phyloP scores from a whole-genome alignment of 2,888 invertebrate species.

The Trachelus stipa region DNA sequence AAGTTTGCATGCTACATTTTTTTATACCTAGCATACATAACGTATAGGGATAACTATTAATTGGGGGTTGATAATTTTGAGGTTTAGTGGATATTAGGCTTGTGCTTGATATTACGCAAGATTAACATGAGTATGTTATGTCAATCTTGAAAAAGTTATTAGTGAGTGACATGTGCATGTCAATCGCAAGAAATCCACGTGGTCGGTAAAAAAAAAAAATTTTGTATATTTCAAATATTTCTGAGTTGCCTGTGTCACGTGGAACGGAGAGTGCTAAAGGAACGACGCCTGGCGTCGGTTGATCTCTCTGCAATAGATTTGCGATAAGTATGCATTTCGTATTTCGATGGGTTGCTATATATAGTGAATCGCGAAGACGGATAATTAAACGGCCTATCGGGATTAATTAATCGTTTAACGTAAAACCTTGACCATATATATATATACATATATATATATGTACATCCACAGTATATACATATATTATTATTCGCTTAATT shows the following conservation, averaged over 20 bases:
- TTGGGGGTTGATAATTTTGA: no score
- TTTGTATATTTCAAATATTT: neutral
- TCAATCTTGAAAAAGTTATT: slow-evolving; percentile 45
- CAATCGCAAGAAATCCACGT: slow-evolving; percentile 30
- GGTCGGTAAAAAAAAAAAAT: slow-evolving; percentile 19
- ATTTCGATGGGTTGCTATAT: neutral
- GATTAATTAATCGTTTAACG: slow-evolving; percentile 49
- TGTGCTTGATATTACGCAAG: no score
- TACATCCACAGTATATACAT: neutral
- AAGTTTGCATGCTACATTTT: neutral
- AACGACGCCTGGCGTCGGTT: neutral
- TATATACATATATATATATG: no score
- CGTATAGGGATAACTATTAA: neutral
- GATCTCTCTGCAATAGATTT: neutral
- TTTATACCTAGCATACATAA: neutral
- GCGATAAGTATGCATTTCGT: neutral
- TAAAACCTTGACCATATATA: neutral
- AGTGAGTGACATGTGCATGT: slow-evolving; percentile 38
- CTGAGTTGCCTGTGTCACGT: neutral
- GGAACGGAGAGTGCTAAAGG: neutral
- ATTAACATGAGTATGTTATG: slow-evolving; percentile 33
- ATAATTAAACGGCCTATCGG: slow-evolving; percentile 59
- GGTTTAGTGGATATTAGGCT: neutral
- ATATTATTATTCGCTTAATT: neutral
- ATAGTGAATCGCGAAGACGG: slow-evolving; percentile 44